Evolutionary conservation across 2,888 invertebrate genomes (phyloP).

Genomic region (Philaethria dido): DNA sequence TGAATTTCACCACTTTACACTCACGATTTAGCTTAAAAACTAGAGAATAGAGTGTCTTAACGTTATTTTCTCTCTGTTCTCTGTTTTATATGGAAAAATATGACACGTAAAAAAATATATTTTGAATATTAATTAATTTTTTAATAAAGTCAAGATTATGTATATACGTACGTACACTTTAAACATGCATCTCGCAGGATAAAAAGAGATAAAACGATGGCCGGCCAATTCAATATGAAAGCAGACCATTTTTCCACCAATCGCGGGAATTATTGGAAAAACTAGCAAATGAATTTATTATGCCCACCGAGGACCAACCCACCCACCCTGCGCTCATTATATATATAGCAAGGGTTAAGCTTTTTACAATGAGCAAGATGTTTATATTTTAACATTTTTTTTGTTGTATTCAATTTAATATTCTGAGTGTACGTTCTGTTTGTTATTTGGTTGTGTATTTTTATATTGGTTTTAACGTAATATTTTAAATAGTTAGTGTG

Average conservation of each 20-base stretch:
- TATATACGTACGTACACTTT: slow-evolving; percentile 18
- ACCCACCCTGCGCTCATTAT: slow-evolving; percentile 64
- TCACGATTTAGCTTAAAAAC: no score
- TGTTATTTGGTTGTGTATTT: neutral
- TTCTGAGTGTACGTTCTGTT: neutral
- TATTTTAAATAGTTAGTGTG: no score
- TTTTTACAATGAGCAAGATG: slow-evolving; percentile 41
- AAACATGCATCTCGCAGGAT: slow-evolving; percentile 48
- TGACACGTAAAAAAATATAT: no score
- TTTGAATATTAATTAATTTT: neutral
- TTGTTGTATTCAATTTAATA: slow-evolving; percentile 15
- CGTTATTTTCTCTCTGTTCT: neutral
- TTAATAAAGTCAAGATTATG: slow-evolving; percentile 25
- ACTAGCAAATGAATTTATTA: slow-evolving; percentile 83
- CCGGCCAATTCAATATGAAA: slow-evolving; percentile 67
- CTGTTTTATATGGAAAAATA: no score
- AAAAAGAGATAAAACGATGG: slow-evolving; percentile 66
- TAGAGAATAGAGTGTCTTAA: neutral
- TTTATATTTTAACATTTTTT: slow-evolving; percentile 27
- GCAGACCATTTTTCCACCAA: slow-evolving; percentile 77
- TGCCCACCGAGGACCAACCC: slow-evolving; percentile 58
- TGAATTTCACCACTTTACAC: no score
- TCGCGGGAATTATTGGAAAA: slow-evolving; percentile 80
- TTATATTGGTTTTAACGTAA: no score
- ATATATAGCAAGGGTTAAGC: slow-evolving; percentile 45